phyloP scores from a whole-genome alignment of 2,797 vertebrate genomes.

The Neopelma chrysocephalum region DNA sequence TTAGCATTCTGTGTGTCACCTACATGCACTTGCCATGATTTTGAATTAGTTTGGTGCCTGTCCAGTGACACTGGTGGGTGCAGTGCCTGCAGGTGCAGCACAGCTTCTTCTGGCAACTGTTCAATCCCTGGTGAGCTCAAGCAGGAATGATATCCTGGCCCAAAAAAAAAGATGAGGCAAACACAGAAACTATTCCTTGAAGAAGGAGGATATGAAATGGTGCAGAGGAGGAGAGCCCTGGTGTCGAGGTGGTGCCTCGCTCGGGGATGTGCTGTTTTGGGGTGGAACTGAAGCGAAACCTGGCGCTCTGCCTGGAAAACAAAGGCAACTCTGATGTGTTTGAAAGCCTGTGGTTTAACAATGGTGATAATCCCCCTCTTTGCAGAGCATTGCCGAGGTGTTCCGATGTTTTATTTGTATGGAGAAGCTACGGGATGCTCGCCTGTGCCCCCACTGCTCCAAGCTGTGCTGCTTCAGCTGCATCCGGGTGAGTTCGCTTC shows the following conservation, averaged over 20 bases:
- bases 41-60: neutral
- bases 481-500: constrained; percentile 86
- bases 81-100: neutral
- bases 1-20: neutral
- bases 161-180: neutral
- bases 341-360: neutral
- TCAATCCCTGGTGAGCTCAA: fast-evolving
- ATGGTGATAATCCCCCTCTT: neutral
- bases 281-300: neutral
- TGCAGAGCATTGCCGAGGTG: constrained; percentile 96
- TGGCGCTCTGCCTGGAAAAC: neutral
- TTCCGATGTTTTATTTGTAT: constrained; percentile 99
- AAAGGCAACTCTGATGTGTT: neutral
- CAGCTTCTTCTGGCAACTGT: neutral
- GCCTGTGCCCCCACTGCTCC: constrained; percentile 97
- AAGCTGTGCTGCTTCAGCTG: constrained; percentile 99
- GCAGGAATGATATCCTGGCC: neutral
- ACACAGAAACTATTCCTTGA: neutral
- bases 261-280: neutral
- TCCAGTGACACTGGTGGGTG: fast-evolving
- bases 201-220: neutral
- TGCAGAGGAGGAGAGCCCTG: neutral
- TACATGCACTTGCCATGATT: fast-evolving
- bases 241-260: neutral
- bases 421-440: constrained; percentile 97